Conservation (phyloP, 2,113 vertebrate species). For the Meleagris gallopavo region DNA sequence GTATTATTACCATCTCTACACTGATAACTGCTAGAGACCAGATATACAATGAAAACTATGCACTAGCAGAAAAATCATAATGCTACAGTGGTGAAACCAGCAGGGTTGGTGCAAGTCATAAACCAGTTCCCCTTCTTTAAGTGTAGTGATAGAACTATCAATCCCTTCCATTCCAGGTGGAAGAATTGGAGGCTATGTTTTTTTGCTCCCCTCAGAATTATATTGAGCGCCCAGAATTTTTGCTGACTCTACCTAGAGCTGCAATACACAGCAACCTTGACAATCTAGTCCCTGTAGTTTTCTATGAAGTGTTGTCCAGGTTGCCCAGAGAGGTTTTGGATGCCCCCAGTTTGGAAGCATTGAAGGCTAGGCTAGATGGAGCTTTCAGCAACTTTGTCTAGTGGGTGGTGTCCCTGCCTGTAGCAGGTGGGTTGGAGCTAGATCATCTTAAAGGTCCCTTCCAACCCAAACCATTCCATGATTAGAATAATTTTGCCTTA, state of each 20-base stretch:
- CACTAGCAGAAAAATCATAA: neutral
- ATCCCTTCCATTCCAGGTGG: neutral
- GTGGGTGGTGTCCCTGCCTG: too few species aligned
- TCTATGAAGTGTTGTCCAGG: neutral
- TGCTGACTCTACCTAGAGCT: neutral
- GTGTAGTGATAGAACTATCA: neutral
- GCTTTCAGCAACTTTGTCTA: too few species aligned
- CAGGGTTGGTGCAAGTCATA: slow-evolving; percentile 26
- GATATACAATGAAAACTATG: neutral
- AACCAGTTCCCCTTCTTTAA: slow-evolving; percentile 7
- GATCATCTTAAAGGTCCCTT: too few species aligned
- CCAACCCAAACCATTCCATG: too few species aligned
- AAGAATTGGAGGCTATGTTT: neutral
- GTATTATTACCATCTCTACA: slow-evolving; percentile 16
- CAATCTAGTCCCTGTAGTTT: neutral
- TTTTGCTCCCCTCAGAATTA: neutral
- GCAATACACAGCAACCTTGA: neutral
- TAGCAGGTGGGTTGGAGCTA: too few species aligned
- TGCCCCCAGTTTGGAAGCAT: too few species aligned
- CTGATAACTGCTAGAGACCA: slow-evolving; percentile 6
- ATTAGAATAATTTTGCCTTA: neutral
- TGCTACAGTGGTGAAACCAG: slow-evolving; percentile 3
- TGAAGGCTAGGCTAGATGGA: too few species aligned
- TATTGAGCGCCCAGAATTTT: neutral
- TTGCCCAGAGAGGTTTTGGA: too few species aligned